phyloP scores from a whole-genome alignment of 2,888 invertebrate genomes.

The Rapana venosa region DNA sequence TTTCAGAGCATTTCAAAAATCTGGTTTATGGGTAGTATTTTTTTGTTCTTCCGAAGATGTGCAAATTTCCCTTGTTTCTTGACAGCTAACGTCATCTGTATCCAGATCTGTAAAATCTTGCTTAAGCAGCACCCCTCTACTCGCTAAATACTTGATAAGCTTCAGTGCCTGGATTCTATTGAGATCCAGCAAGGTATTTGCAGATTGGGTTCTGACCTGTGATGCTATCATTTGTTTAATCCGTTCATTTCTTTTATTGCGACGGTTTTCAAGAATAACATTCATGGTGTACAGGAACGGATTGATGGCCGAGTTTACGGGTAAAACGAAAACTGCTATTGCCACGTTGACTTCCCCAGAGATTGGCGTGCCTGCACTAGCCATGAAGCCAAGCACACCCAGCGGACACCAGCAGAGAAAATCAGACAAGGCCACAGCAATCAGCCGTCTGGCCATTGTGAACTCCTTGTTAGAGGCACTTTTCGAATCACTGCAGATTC shows the following conservation, averaged over 20 bases:
- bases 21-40: no score
- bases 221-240: background rate
- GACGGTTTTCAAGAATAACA: background rate
- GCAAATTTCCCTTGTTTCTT: no score
- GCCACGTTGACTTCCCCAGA: slow-evolving; percentile 1
- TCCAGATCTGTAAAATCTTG: no score
- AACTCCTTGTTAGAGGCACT: background rate
- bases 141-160: background rate
- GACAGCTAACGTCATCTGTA: no score
- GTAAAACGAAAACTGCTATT: background rate
- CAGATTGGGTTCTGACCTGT: background rate
- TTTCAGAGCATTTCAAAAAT: no score
- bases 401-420: slow-evolving; percentile 4
- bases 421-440: background rate
- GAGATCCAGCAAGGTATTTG: background rate
- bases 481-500: background rate
- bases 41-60: no score
- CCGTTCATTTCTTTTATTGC: background rate
- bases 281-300: background rate
- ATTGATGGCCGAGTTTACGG: background rate
- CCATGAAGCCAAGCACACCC: background rate
- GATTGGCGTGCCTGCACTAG: background rate
- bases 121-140: background rate
- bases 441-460: background rate
- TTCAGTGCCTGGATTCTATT: background rate